phyloP scores from a whole-genome alignment of 2,113 vertebrate species.

The Megaceryle maxima region DNA sequence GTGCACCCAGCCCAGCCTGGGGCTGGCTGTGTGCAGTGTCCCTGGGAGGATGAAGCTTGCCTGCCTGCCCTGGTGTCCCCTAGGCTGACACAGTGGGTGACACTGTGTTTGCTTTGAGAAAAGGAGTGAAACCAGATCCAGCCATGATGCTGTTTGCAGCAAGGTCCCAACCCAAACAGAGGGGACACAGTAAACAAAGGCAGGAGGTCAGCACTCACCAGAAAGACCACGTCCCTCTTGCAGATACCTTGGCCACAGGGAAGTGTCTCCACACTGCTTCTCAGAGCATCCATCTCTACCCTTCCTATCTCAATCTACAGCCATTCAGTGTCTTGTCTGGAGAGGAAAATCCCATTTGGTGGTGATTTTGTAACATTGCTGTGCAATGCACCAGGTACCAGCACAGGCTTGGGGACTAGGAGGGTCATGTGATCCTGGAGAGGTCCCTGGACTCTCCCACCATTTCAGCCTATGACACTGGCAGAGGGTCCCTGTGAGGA shows the following conservation, averaged over 20 bases:
- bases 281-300: neutral
- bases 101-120: neutral
- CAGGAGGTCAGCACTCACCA: rapidly evolving
- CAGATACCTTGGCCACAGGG: neutral
- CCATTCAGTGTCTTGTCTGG: neutral
- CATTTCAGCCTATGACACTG: neutral
- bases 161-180: neutral
- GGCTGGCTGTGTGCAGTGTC: rapidly evolving
- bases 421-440: neutral
- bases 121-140: constrained; percentile 23
- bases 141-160: neutral
- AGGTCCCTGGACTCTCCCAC: neutral
- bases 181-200: neutral
- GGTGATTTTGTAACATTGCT: neutral
- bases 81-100: rapidly evolving
- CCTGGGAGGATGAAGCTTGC: rapidly evolving
- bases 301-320: neutral
- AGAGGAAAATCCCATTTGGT: neutral
- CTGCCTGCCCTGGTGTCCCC: neutral
- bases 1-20: neutral
- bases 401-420: neutral
- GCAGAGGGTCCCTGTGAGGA: neutral
- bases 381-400: neutral
- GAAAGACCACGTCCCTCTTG: neutral
- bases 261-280: neutral